These are phyloP conservation scores for Aphelinus atriplicis DNA, from an alignment of 1,140 invertebrate genomes.

Conservation along the genomic window DNA sequence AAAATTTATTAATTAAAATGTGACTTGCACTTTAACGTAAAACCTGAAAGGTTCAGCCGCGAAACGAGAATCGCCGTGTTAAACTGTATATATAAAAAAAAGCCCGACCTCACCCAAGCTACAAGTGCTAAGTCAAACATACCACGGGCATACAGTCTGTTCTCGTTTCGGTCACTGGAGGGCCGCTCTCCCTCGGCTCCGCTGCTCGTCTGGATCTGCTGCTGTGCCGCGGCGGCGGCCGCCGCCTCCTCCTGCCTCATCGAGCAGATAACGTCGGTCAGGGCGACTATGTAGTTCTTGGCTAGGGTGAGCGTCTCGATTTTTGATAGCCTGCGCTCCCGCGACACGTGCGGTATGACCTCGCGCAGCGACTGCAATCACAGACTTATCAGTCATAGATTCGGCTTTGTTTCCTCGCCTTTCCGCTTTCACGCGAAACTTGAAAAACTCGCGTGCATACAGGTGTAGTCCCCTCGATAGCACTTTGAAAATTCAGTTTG, in stretches of 20 bases:
- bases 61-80: no score
- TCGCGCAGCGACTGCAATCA: constrained; percentile 78
- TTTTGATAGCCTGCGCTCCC: constrained; percentile 86
- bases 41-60: no score
- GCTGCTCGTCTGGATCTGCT: neutral
- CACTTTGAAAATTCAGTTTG: no score
- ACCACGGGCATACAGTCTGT: neutral
- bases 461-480: no score
- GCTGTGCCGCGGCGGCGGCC: neutral
- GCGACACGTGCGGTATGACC: constrained; percentile 91
- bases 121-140: neutral
- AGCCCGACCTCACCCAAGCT: no score
- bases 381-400: no score
- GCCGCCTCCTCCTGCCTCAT: constrained; percentile 69
- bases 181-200: neutral
- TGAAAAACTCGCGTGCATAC: no score
- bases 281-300: constrained; percentile 92
- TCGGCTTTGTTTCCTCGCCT: no score
- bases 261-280: constrained; percentile 87
- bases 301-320: constrained; percentile 92
- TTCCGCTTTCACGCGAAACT: no score
- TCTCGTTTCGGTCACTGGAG: neutral
- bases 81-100: no score
- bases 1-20: no score
- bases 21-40: no score